Evolutionary conservation across 2,797 vertebrate genomes (phyloP).

Genomic region (Apogon hyalosoma): DNA sequence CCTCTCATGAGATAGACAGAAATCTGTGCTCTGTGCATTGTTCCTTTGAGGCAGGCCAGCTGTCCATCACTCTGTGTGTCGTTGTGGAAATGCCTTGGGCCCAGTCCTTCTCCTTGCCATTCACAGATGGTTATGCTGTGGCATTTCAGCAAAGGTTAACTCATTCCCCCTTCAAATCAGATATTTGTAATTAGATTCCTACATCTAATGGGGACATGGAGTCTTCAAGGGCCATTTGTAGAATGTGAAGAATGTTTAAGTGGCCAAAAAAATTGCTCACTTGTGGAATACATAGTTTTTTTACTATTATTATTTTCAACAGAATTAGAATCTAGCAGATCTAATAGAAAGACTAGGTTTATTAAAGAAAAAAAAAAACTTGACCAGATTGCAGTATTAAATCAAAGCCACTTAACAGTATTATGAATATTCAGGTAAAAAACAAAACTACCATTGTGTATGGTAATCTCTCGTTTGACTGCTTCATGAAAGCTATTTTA

Average conservation of each 20-base stretch:
- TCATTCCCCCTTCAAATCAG: constrained; percentile 74
- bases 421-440: constrained; percentile 33
- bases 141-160: constrained; percentile 83
- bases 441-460: constrained; percentile 25
- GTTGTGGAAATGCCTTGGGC: constrained; percentile 63
- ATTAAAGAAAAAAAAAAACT: not conserved
- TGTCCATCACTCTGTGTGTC: constrained; percentile 71
- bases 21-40: constrained; percentile 36
- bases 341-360: constrained; percentile 24
- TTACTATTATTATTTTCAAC: not conserved
- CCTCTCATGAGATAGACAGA: constrained; percentile 22
- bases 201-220: constrained; percentile 62
- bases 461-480: constrained; percentile 26
- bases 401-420: constrained; percentile 3
- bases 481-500: constrained; percentile 33
- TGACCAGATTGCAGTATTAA: no score
- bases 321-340: constrained; percentile 35
- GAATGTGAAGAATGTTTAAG: constrained; percentile 67
- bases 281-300: constrained; percentile 38
- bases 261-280: constrained; percentile 53
- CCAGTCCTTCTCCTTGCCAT: constrained; percentile 66
- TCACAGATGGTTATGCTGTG: constrained; percentile 74
- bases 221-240: constrained; percentile 63
- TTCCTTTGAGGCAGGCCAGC: constrained; percentile 61
- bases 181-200: constrained; percentile 79